These are phyloP conservation scores for Phalacrocorax pelagicus DNA, from an alignment of 2,113 vertebrate genomes.

Conservation along the genomic window DNA sequence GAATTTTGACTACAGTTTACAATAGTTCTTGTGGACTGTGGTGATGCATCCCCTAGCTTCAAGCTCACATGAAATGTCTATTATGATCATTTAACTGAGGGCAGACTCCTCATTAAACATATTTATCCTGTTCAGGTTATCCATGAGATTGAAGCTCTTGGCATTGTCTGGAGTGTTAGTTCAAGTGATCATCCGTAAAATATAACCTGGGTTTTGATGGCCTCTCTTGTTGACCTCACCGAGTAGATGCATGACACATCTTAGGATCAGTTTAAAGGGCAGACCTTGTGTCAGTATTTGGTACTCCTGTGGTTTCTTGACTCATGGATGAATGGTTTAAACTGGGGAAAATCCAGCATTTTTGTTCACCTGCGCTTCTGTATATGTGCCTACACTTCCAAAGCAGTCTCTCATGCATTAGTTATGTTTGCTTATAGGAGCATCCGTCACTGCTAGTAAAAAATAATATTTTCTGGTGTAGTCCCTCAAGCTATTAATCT, in stretches of 20 bases:
- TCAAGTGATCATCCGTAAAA: neutral
- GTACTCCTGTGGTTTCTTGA: neutral
- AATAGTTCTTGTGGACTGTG: neutral
- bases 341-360: neutral
- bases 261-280: neutral
- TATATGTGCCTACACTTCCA: neutral
- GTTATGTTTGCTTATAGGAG: neutral
- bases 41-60: neutral
- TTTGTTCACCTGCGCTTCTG: neutral
- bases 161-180: neutral
- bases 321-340: neutral
- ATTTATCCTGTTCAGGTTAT: neutral
- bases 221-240: neutral
- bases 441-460: neutral
- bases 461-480: neutral
- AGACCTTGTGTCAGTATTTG: neutral
- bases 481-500: neutral
- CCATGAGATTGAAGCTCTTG: neutral
- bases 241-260: neutral
- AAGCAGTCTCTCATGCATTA: neutral
- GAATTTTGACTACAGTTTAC: neutral
- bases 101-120: neutral
- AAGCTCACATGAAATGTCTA: neutral
- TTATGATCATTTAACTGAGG: neutral
- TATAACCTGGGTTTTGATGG: neutral